Evolutionary conservation across 2,113 vertebrate species (phyloP).

Genomic region (Euleptes europaea): DNA sequence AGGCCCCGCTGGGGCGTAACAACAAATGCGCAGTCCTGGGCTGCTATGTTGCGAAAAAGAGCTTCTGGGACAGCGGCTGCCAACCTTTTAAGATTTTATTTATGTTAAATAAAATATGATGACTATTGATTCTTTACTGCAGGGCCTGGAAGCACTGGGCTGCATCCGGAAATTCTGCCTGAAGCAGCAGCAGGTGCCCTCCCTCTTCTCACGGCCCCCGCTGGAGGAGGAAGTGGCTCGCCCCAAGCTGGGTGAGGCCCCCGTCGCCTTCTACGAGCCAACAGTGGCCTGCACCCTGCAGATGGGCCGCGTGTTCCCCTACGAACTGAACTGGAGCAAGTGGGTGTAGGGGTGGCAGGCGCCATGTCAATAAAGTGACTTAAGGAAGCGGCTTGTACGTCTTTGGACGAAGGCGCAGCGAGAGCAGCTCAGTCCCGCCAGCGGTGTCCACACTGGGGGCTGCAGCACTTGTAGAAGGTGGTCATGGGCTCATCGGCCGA

Average conservation of each 20-base stretch:
- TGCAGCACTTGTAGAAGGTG: conserved; percentile 98
- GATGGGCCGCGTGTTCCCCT: conserved; percentile 85
- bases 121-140: background rate
- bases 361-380: conserved; percentile 36
- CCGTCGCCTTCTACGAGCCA: conserved; percentile 83
- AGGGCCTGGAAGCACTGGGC: conserved; percentile 85
- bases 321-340: conserved; percentile 88
- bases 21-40: no score
- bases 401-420: background rate
- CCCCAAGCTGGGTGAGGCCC: conserved; percentile 27
- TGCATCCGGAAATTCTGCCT: conserved; percentile 80
- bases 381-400: accelerated
- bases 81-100: no score
- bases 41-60: no score
- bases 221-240: conserved; percentile 1
- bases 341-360: conserved; percentile 64
- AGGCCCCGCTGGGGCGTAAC: no score
- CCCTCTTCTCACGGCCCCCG: conserved; percentile 78
- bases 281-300: conserved; percentile 85
- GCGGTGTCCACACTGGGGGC: conserved; percentile 86
- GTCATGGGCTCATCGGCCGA: conserved; percentile 99
- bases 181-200: conserved; percentile 53
- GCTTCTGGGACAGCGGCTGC: no score
- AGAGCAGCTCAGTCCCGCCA: conserved; percentile 86
- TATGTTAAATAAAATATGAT: no score